Evolutionary conservation across 2,797 vertebrate species (phyloP).

Genomic region (Galago senegalensis): DNA sequence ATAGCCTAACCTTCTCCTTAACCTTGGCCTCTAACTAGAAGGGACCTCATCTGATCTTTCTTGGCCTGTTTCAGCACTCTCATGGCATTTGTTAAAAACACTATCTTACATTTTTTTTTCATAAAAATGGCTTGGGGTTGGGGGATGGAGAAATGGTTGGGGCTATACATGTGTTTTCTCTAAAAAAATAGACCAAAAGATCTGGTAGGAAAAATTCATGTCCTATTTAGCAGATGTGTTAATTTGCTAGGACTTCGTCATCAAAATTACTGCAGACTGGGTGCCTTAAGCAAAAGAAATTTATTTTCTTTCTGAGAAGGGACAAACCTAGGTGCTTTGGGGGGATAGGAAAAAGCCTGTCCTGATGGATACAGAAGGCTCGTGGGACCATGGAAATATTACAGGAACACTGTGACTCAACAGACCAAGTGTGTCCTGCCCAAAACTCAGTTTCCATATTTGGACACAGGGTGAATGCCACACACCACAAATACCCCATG

Average conservation of each 20-base stretch:
- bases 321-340: too few relatives aligned
- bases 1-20: not conserved
- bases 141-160: not conserved
- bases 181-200: not conserved
- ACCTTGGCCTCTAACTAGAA: not conserved
- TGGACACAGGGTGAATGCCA: too few relatives aligned
- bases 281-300: not conserved
- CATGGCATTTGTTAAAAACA: not conserved
- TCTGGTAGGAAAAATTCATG: not conserved
- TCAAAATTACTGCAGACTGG: not conserved
- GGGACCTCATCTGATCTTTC: not conserved
- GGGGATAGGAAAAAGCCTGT: too few relatives aligned
- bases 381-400: too few relatives aligned
- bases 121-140: not conserved
- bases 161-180: not conserved
- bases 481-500: too few relatives aligned
- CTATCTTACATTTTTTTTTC: not conserved
- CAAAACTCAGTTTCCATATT: too few relatives aligned
- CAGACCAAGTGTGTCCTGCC: too few relatives aligned
- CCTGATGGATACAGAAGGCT: too few relatives aligned
- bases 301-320: not conserved
- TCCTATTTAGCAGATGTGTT: constrained; percentile 20
- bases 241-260: not conserved
- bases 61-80: not conserved
- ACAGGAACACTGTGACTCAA: too few relatives aligned